These are phyloP conservation scores for Oedothorax gibbosus DNA, from an alignment of 1,140 invertebrate species.

Conservation along the genomic window DNA sequence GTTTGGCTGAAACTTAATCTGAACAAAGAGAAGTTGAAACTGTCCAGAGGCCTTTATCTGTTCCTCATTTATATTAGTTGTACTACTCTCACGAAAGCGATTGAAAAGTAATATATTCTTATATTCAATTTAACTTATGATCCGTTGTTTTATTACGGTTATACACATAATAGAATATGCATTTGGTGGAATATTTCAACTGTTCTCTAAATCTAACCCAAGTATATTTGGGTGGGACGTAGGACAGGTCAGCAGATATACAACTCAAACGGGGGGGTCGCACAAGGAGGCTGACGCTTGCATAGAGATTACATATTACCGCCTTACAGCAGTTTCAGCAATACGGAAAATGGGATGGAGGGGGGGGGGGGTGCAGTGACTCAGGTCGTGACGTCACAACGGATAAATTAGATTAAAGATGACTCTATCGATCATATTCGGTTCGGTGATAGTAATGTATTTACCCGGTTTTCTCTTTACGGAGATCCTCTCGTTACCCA, in stretches of 20 bases:
- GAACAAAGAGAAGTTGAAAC: too few species aligned
- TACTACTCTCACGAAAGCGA: too few species aligned
- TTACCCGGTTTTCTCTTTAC: conserved; percentile 55
- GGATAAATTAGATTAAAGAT: conserved; percentile 58
- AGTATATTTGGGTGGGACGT: conserved; percentile 6
- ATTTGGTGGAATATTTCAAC: too few species aligned
- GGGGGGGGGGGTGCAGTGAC: background rate
- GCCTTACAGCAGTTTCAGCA: conserved; percentile 20
- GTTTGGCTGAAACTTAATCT: too few species aligned
- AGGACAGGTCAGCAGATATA: conserved; percentile 50
- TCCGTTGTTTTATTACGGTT: too few species aligned
- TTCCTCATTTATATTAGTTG: too few species aligned
- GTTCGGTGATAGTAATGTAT: conserved; percentile 53
- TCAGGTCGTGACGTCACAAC: conserved; percentile 38
- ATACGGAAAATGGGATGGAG: conserved; percentile 46
- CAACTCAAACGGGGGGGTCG: background rate
- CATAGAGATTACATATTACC: conserved; percentile 58
- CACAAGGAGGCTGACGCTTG: conserved; percentile 4
- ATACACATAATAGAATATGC: too few species aligned
- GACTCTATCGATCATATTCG: conserved; percentile 57
- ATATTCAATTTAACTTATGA: too few species aligned
- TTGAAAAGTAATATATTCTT: too few species aligned
- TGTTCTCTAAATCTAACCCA: background rate
- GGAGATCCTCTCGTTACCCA: conserved; percentile 46
- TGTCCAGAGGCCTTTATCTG: too few species aligned